Conservation (phyloP, 2,113 vertebrate species). For the Otolemur garnettii region DNA sequence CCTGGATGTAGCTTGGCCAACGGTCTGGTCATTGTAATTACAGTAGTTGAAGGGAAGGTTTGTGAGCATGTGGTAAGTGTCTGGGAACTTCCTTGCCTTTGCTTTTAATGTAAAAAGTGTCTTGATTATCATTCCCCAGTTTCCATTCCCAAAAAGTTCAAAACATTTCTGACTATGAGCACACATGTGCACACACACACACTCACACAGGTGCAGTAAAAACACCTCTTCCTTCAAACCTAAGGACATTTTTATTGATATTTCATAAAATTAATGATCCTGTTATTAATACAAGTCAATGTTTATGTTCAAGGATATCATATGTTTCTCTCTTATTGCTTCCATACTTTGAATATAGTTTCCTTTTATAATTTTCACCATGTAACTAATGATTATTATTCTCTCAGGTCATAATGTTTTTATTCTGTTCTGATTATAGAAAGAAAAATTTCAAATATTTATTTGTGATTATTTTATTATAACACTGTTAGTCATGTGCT, state of each 20-base stretch:
- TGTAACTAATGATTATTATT: not conserved
- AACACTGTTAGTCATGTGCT: too few species aligned
- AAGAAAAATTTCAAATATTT: not conserved
- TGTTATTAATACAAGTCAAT: not conserved
- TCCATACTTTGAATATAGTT: not conserved
- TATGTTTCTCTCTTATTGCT: not conserved
- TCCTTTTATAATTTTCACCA: not conserved
- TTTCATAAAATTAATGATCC: not conserved
- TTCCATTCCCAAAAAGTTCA: not conserved
- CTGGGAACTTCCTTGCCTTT: not conserved
- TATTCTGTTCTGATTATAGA: not conserved
- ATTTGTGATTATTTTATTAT: too few species aligned
- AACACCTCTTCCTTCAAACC: rapidly evolving
- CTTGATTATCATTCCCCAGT: not conserved
- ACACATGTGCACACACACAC: too few species aligned
- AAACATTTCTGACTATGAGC: not conserved
- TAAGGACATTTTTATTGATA: not conserved
- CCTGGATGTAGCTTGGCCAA: not conserved
- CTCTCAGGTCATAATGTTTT: not conserved
- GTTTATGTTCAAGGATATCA: not conserved
- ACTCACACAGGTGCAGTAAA: not conserved
- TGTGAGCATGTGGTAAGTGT: too few species aligned
- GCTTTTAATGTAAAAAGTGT: not conserved
- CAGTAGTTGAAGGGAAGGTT: not conserved
- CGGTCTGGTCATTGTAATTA: not conserved